phyloP scores from a whole-genome alignment of 1,140 invertebrate species.

The Nixonia krombeini region DNA sequence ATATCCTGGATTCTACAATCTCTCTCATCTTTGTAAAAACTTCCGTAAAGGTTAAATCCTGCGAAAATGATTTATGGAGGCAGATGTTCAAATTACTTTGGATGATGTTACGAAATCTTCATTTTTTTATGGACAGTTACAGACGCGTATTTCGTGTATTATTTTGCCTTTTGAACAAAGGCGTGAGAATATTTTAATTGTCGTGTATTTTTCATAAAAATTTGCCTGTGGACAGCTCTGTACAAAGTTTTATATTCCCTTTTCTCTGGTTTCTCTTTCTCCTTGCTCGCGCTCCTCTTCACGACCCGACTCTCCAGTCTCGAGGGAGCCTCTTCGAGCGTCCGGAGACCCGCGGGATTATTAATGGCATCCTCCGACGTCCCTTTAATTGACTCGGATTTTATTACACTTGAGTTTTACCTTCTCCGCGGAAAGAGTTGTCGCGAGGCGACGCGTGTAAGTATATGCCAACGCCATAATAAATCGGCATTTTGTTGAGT shows the following conservation, averaged over 20 bases:
- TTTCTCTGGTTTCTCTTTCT: slow-evolving; percentile 11
- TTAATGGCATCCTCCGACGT: slow-evolving; percentile 59
- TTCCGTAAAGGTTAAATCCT: no score
- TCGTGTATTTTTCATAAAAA: no score
- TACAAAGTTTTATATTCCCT: slow-evolving; percentile 1
- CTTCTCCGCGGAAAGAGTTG: slow-evolving; percentile 35
- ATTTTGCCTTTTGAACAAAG: no score
- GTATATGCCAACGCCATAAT: slow-evolving; percentile 35
- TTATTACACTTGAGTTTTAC: slow-evolving; percentile 58
- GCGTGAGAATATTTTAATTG: no score
- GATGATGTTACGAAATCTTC: no score
- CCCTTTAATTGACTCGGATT: slow-evolving; percentile 64
- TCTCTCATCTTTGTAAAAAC: no score
- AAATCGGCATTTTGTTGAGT: slow-evolving; percentile 20
- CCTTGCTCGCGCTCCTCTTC: slow-evolving; percentile 5
- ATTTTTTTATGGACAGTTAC: no score
- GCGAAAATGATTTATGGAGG: no score
- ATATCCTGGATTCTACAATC: no score
- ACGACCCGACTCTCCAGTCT: slow-evolving; percentile 24
- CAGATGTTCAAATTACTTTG: no score
- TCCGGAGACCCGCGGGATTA: slow-evolving; percentile 50
- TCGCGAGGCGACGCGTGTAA: no score
- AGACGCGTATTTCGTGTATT: no score
- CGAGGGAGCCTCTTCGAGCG: slow-evolving; percentile 32
- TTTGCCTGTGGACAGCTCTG: not conserved